Evolutionary conservation across 2,113 vertebrate species (phyloP), one percentile per base, ranked within the genome.

Genomic region (Grantiella picta): DNA sequence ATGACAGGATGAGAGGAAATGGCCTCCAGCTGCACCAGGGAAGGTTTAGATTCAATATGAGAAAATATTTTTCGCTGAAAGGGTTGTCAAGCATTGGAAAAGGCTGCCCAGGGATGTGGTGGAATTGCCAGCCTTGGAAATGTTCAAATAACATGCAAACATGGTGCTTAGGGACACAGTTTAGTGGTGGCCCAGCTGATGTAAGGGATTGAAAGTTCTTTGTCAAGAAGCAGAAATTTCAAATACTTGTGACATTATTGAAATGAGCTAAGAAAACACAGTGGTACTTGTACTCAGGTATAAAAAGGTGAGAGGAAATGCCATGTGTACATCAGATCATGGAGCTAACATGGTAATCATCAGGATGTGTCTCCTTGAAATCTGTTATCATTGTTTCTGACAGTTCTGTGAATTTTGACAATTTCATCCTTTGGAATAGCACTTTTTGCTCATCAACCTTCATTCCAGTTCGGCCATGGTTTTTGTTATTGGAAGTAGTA

Each of bases 1-100:
- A 69, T 24, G 33, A 36, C 5, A 23, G 17, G 35, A 36, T 19
- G 3, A 54, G 31, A 69, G 10, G 31, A 70, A 56, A 50, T 7
- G 12, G 5, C 16, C 13, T 29, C 28, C 5, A 0, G 0, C 12
- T 45, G 44, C 33, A 59, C 19, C 33, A 52, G 33, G 20, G 36
- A 4, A 66, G 23, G 27, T 59, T 57, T 59, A 36, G 44, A 56
- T 7, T 25, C n/a, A 28, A 22, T 21, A 14, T 24, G 24, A 73
- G 49, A 31, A 49, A 16, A 79, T 31, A 3, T 1, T 38, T 19
- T 45, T 68, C 54, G 15, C 31, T 40, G 40, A 15, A 40, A 75
- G 13, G 2, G 11, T 60, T 19, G 15, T 54, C 38, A 54, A 33
- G 31, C 18, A 3, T 20, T 36, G 35, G 31, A 42, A 70, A 29